Conservation (phyloP, 2,113 vertebrate genomes). For the Solea senegalensis region DNA sequence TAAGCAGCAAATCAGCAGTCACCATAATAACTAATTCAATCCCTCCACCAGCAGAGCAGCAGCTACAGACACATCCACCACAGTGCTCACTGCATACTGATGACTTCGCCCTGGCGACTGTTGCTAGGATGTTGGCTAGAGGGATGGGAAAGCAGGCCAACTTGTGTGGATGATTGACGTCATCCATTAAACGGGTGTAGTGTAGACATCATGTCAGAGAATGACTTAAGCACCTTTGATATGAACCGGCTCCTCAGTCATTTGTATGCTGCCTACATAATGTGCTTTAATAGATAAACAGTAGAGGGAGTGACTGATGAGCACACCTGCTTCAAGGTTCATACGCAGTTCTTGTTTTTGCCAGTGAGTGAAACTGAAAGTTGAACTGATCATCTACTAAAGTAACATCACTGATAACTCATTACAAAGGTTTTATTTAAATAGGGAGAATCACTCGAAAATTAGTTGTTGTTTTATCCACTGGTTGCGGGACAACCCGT, state of each 20-base stretch:
- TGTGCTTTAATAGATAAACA: neutral
- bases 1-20: conserved; percentile 48
- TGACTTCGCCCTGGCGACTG: conserved; percentile 49
- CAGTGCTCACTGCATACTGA: conserved; percentile 47
- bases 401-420: no score
- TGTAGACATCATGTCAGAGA: conserved; percentile 14
- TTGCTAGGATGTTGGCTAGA: conserved; percentile 59
- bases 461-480: no score
- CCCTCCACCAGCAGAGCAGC: conserved; percentile 32
- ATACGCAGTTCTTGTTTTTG: no score
- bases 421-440: no score
- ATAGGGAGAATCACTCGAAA: no score
- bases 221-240: neutral
- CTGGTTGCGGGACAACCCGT: no score
- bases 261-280: neutral
- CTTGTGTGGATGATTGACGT: conserved; percentile 35
- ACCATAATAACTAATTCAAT: conserved; percentile 50
- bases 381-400: no score
- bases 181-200: neutral
- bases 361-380: no score
- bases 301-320: neutral
- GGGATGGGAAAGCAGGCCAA: conserved; percentile 9
- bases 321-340: neutral
- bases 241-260: neutral
- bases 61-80: conserved; percentile 24